Evolutionary conservation across 2,113 vertebrate species (phyloP).

Genomic region (human (Homo sapiens)): GRCh38 chr7:110296501-110297000

Average conservation of each 20-base stretch:
- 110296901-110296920: neutral
- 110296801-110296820: neutral
- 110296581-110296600: neutral
- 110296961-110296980: neutral
- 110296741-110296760: neutral
- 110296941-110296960: neutral
- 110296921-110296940: neutral
- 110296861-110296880: neutral
- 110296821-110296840: neutral
- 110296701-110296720: neutral
- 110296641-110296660: neutral
- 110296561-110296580: neutral
- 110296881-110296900: neutral
- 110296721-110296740: neutral
- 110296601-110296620: neutral
- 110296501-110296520: neutral
- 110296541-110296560: neutral
- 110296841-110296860: neutral
- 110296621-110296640: neutral
- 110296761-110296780: neutral
- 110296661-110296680: neutral
- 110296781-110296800: neutral
- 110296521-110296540: neutral
- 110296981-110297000: neutral
- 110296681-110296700: neutral